Evolutionary conservation across 2,797 vertebrate species (phyloP), one percentile per base, ranked within the genome.

Genomic region (Pachyuromys duprasi): DNA sequence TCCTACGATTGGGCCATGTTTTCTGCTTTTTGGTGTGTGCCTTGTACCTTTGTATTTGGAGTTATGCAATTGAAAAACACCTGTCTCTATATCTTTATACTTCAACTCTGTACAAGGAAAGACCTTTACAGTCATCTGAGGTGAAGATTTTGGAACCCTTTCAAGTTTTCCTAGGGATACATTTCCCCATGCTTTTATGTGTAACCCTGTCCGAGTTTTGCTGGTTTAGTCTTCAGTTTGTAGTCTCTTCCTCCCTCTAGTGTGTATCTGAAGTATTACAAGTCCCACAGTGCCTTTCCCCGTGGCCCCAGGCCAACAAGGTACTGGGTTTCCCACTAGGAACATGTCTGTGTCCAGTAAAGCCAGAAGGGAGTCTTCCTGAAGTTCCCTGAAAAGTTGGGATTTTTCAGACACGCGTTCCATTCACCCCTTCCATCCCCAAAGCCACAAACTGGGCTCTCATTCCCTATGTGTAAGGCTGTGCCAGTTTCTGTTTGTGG

Each of bases 191-290:
- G 31, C 14, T 75, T 33, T 28, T 67, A 13, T 36, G 36, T 62
- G 28, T 33, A 62, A 79, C 3, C 62, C 69, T 65, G 67, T 36
- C 26, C 17, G 67, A 36, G 20, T n/a, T 36, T 78, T 82, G 45
- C 36, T n/a, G 31, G 12, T 17, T 91, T 53, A 8, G 36, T 87
- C 70, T 57, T 53, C 22, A 13, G 79, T 22, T 60, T 87, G 28
- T 83, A 92, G 60, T 74, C 33, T 90, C 31, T 78, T 67, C 11
- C 70, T 74, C 90, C 96, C 94, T 92, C 89, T 97, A 49, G 76
- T 95, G 94, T 92, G 55, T 74, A 6, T 84, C 49, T 80, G 0
- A 15, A 82, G 92, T 15, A 78, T 92, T 92, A 87, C 82, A 83
- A n/a, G 22, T 65, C 70, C 24, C 42, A 45, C 39, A 8, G 45